Evolutionary conservation across 2,113 vertebrate genomes (phyloP).

Genomic region (Apodemus sylvaticus): DNA sequence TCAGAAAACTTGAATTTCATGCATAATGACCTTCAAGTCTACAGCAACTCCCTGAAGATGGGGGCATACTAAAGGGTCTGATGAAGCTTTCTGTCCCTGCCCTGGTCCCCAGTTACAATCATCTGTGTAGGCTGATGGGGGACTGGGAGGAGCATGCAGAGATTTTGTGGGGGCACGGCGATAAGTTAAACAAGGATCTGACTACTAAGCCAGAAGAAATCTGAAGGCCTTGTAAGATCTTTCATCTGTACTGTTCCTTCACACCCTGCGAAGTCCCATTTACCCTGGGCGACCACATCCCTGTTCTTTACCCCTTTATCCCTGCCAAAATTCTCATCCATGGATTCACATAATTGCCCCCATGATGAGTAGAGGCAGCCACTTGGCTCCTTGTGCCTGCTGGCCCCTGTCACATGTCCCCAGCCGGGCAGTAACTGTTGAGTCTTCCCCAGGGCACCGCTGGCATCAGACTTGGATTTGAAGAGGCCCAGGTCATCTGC

Average conservation of each 20-base stretch:
- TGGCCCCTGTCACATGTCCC: accelerated
- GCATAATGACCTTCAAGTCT: not conserved
- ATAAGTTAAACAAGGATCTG: not conserved
- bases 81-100: not conserved
- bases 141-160: not conserved
- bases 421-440: accelerated
- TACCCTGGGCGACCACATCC: not conserved
- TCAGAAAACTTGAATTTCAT: not conserved
- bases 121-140: not conserved
- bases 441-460: not conserved
- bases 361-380: not conserved
- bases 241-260: not conserved
- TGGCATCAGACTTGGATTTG: not conserved
- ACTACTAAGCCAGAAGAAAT: not conserved
- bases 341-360: not conserved
- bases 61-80: accelerated
- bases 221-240: not conserved
- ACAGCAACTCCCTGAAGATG: not conserved
- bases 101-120: not conserved
- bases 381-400: accelerated
- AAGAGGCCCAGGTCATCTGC: not conserved
- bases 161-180: not conserved
- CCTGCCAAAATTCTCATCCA: not conserved
- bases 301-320: not conserved
- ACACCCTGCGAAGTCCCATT: not conserved